phyloP scores from a whole-genome alignment of 1,140 invertebrate genomes.

The Pachypeltis micranthus region DNA sequence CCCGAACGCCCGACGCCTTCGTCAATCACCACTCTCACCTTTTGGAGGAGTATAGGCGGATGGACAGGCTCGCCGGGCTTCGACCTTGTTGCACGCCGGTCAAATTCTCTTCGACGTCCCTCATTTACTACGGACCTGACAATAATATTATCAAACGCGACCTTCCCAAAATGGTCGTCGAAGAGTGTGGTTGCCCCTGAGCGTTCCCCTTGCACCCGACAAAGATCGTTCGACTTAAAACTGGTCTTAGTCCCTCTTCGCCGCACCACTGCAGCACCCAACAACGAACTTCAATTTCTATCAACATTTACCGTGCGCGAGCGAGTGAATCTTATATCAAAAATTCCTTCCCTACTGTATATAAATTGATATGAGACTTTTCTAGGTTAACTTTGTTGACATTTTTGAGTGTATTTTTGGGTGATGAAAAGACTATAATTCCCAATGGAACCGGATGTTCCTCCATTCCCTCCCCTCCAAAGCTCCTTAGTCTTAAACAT shows the following conservation, averaged over 20 bases:
- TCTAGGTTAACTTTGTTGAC: background rate
- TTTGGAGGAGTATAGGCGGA: slow-evolving; percentile 74
- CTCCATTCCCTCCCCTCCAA: background rate
- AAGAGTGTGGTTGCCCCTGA: slow-evolving; percentile 82
- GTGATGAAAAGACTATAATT: background rate
- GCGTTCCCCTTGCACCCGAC: background rate
- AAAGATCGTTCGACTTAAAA: too few species aligned
- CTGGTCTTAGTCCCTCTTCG: too few species aligned
- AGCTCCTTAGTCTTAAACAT: slow-evolving; percentile 5
- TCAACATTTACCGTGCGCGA: background rate
- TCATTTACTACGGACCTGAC: slow-evolving; percentile 86
- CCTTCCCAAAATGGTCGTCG: slow-evolving; percentile 90
- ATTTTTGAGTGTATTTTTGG: background rate
- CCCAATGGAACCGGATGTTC: slow-evolving; percentile 3
- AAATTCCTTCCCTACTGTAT: background rate
- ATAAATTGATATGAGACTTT: background rate
- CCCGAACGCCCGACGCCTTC: slow-evolving; percentile 69
- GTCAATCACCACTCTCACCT: slow-evolving; percentile 79
- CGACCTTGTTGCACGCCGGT: slow-evolving; percentile 87
- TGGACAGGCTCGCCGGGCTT: slow-evolving; percentile 58
- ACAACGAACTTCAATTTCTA: too few species aligned
- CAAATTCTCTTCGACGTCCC: slow-evolving; percentile 80
- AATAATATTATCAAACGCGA: slow-evolving; percentile 85
- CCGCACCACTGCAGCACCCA: too few species aligned
- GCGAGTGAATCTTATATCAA: slow-evolving; percentile 7